Evolutionary conservation across 2,113 vertebrate genomes (phyloP), one percentile per base, ranked within the genome.

Genomic region (Scomber colias): DNA sequence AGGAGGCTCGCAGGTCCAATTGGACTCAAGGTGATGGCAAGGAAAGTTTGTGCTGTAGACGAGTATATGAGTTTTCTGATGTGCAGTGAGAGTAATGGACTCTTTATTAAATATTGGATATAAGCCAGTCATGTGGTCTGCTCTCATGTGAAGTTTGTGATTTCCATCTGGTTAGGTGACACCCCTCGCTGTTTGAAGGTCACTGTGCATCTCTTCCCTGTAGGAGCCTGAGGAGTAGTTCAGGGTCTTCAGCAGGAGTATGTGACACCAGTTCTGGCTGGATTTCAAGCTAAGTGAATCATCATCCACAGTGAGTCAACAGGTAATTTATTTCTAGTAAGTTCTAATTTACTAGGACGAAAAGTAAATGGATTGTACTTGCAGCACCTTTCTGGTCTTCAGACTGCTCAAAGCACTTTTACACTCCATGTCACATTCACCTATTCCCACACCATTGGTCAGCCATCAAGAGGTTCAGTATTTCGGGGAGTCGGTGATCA

Each of bases 11-110:
- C n/a, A 16, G 56, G 35, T 62, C 60, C 71, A 53, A 70, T 72
- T 75, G 77, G 70, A 81, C 67, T 80, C 70, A 68, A 84, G 83
- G 79, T 89, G 85, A 90, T 53, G 9, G 60, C 16, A 51, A 63
- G 55, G 44, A 73, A 83, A 72, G 50, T 64, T 73, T 81, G 31
- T 50, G 62, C 19, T 61, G 61, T 50, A 15, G 12, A 46, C 24
- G 44, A 30, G 15, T 44, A 63, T 24, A n/a, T 48, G 59, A 70
- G 19, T 59, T 68, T 61, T 40, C 15, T 79, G 4, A 59, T 19
- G 27, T 30, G 31, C 55, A 16, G 4, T 15, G 19, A 53, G 13
- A 16, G 19, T 35, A 40, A 40, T 21, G 16, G 11, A 12, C 11
- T 54, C 65, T 71, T 71, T 68, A 66, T 84, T 82, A 72, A 69